Evolutionary conservation across 2,888 invertebrate genomes (phyloP), one percentile per base, ranked within the genome.

Genomic region (Eilema griseolum): DNA sequence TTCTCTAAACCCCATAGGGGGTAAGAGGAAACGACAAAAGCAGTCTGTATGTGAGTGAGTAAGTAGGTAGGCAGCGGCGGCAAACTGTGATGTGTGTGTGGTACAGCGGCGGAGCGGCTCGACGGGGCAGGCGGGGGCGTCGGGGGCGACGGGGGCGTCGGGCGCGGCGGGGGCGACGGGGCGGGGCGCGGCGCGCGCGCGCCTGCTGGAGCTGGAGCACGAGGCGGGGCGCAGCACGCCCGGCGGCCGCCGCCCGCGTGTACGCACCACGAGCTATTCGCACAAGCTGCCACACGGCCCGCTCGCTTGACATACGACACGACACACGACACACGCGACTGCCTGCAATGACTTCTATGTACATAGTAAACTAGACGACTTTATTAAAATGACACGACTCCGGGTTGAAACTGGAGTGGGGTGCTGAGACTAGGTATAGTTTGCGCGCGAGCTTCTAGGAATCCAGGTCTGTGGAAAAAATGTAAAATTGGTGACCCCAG

Each of bases 141-240:
- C 66, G 52, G 63, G 63, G n/a, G 20, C 20, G 1, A 16, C 23
- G 23, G 62, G 23, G 67, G 75, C 79, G 72, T 78, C 71, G 76
- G 77, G 69, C 73, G 76, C 76, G 62, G 67, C 78, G 76, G 85
- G 78, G 81, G 78, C 83, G 33, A 12, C 33, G 69, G 74, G 69
- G 76, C 67, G 77, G 31, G 84, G 83, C 66, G 89, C 90, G 80
- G 90, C 90, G 83, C 92, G 94, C 72, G 93, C 95, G 80, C 92
- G 93, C 24, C 93, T 95, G 78, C 92, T 95, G 81, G 95, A 95
- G 83, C 90, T 91, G 85, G 95, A 95, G 90, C 93, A 91, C 85
- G 94, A 93, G 89, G 91, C 92, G 84, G 95, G 95, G 80, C 92
- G 95, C 89, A 94, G 95, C 92, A 95, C 95, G 88, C 95, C 95